Conservation (phyloP, 1,140 invertebrate species). For the Eriosoma lanigerum region DNA sequence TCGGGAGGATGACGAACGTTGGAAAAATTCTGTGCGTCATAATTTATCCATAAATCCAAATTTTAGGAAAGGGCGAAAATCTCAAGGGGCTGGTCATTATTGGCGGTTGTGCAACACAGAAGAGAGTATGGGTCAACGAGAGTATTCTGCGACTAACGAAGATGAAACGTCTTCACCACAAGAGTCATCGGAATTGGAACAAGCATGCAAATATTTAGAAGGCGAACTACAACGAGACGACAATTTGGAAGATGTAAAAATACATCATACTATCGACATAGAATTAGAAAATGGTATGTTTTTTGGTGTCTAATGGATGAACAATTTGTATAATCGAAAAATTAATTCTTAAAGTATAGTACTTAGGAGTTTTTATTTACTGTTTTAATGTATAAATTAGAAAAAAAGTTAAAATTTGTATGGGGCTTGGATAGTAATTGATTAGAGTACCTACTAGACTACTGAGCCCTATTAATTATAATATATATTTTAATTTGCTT, state of each 20-base stretch:
- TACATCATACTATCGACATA: background rate
- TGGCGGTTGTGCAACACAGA: slow-evolving; percentile 70
- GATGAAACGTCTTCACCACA: slow-evolving; percentile 25
- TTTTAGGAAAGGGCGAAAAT: slow-evolving; percentile 80
- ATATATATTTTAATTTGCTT: no score
- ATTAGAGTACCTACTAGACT: no score
- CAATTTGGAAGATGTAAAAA: slow-evolving; percentile 13
- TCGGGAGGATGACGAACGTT: slow-evolving; percentile 81
- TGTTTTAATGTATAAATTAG: no score
- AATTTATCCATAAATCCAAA: slow-evolving; percentile 87
- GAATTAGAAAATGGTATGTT: slow-evolving; percentile 48
- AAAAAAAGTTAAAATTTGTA: slow-evolving; percentile 19
- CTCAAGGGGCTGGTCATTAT: slow-evolving; percentile 80
- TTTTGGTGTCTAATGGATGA: background rate
- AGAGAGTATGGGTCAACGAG: slow-evolving; percentile 36
- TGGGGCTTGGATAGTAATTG: no score
- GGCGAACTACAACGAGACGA: slow-evolving; percentile 21
- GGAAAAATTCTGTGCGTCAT: slow-evolving; percentile 87
- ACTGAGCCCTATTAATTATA: no score
- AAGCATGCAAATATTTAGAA: slow-evolving; percentile 44
- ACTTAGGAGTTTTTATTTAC: no score
- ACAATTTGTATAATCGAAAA: background rate
- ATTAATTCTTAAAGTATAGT: no score
- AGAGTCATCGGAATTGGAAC: slow-evolving; percentile 39
- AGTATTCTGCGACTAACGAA: background rate